Percentiles rank a stretch among this genome's conserved stretches.
These are phyloP conservation scores for Orchestia grillus DNA, from an alignment of 1,140 invertebrate genomes.

Conservation along the genomic window DNA sequence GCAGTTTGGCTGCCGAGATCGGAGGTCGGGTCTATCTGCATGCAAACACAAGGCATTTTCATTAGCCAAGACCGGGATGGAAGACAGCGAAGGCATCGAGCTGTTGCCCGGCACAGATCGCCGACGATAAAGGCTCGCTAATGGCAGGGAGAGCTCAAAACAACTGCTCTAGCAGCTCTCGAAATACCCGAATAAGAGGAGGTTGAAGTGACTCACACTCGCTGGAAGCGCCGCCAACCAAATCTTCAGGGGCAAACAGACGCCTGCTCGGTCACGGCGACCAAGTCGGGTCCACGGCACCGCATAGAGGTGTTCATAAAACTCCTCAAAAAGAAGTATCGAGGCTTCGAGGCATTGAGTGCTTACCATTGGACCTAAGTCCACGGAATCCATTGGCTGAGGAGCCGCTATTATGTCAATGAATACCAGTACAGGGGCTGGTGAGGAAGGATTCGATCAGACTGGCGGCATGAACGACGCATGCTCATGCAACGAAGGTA, in stretches of 20 bases:
- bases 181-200: slow-evolving; percentile 43
- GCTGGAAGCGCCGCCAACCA: background rate
- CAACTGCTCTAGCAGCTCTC: slow-evolving; percentile 22
- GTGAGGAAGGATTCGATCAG: background rate
- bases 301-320: background rate
- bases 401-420: background rate
- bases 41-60: background rate
- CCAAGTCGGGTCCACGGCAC: background rate
- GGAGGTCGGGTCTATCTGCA: background rate
- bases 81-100: background rate
- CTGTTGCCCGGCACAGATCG: slow-evolving; percentile 3
- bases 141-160: background rate
- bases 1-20: background rate
- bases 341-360: background rate
- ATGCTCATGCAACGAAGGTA: background rate
- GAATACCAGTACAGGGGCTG: background rate
- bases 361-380: background rate
- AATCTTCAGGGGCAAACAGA: background rate
- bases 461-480: background rate
- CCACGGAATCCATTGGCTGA: background rate
- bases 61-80: background rate
- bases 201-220: slow-evolving; percentile 3
- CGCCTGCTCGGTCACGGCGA: background rate
- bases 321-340: background rate
- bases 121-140: background rate